These are phyloP conservation scores for Picus viridis DNA, from an alignment of 2,797 vertebrate species.

Conservation along the genomic window DNA sequence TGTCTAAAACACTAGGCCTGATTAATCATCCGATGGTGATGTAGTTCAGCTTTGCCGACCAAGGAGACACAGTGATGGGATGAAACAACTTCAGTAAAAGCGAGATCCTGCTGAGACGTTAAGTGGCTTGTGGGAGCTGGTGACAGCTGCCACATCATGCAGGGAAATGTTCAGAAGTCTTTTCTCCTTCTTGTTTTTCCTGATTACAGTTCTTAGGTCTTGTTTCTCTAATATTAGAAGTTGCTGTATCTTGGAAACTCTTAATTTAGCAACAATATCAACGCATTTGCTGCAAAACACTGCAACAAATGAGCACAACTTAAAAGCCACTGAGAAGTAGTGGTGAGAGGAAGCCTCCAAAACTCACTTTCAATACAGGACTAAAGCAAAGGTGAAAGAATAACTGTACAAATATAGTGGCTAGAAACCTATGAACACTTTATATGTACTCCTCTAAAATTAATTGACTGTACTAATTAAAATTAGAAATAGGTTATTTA, in stretches of 20 bases:
- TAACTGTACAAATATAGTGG: background rate
- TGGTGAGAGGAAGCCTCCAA: background rate
- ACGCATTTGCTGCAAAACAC: background rate
- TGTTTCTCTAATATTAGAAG: background rate
- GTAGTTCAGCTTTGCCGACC: background rate
- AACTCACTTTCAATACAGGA: background rate
- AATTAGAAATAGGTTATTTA: slow-evolving; percentile 38
- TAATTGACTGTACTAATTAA: slow-evolving; percentile 48
- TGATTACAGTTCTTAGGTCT: background rate
- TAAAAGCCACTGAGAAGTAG: background rate
- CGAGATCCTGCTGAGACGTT: background rate
- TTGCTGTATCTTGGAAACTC: background rate
- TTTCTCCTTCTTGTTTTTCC: background rate
- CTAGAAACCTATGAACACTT: slow-evolving; percentile 6
- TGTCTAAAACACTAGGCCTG: background rate
- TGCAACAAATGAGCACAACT: background rate
- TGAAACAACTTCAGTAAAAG: background rate
- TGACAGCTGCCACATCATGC: background rate
- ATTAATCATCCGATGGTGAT: background rate
- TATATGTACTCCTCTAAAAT: slow-evolving; percentile 29
- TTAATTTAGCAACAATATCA: background rate
- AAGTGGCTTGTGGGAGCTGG: background rate
- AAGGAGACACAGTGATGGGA: background rate
- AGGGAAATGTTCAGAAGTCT: background rate
- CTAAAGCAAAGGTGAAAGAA: background rate